These are phyloP conservation scores for Pao palembangensis DNA, from an alignment of 2,113 vertebrate genomes.

Conservation along the genomic window DNA sequence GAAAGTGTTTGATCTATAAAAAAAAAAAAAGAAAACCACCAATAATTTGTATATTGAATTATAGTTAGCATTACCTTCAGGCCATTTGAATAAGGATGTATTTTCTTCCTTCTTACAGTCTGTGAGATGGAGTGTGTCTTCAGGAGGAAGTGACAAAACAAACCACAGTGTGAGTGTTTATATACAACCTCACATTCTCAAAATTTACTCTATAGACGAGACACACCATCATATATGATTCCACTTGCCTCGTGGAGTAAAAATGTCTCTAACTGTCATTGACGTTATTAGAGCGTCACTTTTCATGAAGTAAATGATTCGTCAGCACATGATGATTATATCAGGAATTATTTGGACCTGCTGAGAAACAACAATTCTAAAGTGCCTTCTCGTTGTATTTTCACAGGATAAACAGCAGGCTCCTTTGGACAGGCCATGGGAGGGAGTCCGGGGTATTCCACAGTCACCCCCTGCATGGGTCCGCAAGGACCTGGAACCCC, in stretches of 20 bases:
- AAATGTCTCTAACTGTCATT: constrained; percentile 26
- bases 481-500: constrained; percentile 91
- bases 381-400: constrained; percentile 17
- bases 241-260: constrained; percentile 52
- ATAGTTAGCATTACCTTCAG: constrained; percentile 35
- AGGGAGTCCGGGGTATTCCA: constrained; percentile 89
- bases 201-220: constrained; percentile 35
- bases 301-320: constrained; percentile 23
- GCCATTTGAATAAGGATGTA: constrained; percentile 59
- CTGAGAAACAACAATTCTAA: constrained; percentile 37
- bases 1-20: constrained; percentile 3
- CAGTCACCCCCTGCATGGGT: constrained; percentile 90
- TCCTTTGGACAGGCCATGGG: constrained; percentile 93
- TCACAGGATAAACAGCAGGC: constrained; percentile 93
- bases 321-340: constrained; percentile 44
- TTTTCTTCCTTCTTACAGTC: constrained; percentile 74
- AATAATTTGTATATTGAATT: constrained; percentile 32
- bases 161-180: constrained; percentile 78
- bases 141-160: constrained; percentile 84
- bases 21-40: constrained; percentile 22
- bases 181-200: constrained; percentile 46
- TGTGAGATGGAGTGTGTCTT: constrained; percentile 81
- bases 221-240: constrained; percentile 38
- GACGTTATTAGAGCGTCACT: constrained; percentile 34
- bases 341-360: constrained; percentile 16